Evolutionary conservation across 2,888 invertebrate genomes (phyloP), one percentile per base, ranked within the genome.

Genomic region (Neria commutata): DNA sequence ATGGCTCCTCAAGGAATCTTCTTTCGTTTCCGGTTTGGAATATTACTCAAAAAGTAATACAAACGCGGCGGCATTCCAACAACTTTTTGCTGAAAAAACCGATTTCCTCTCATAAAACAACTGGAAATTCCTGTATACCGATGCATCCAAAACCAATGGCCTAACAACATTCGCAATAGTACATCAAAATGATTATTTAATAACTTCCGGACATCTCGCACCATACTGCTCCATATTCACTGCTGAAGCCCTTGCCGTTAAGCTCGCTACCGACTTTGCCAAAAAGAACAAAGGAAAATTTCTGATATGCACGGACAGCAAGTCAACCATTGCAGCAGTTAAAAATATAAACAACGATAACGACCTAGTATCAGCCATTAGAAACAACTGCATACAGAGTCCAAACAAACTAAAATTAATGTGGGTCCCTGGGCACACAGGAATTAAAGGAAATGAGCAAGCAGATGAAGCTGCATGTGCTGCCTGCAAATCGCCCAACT

Each of bases 261-360:
- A 52, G 2, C 54, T 47, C 52, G 62, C 62, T 1, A 23, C 46
- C 14, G 34, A 45, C 8, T 23, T 16, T 24, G 42, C 46, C 10
- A 47, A 26, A 5, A 34, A 25, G 16, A 26, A 8, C 16, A 26
- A 33, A 21, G 52, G 58, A 2, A 63, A 58, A 63, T 47, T 19
- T 29, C 25, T 51, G 8, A 59, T 62, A 55, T 62, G 57, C 29
- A 49, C 59, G 23, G 61, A 60, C 50, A 61, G 55, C 16, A 53
- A 47, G 14, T 61, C 61, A 21, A 33, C 51, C 1, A 34, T 62
- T 10, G 54, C 57, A 49, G 60, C 51, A 11, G 26, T 60, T 3
- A 16, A 26, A 10, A 64, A 60, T 37, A 24, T 29, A 4, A 57
- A 48, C 24, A 55, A 60, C 17, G 47, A 37, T 42, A 25, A 40